These are phyloP conservation scores for Nephrotoma guestfalica DNA, from an alignment of 2,888 invertebrate genomes.

Conservation along the genomic window DNA sequence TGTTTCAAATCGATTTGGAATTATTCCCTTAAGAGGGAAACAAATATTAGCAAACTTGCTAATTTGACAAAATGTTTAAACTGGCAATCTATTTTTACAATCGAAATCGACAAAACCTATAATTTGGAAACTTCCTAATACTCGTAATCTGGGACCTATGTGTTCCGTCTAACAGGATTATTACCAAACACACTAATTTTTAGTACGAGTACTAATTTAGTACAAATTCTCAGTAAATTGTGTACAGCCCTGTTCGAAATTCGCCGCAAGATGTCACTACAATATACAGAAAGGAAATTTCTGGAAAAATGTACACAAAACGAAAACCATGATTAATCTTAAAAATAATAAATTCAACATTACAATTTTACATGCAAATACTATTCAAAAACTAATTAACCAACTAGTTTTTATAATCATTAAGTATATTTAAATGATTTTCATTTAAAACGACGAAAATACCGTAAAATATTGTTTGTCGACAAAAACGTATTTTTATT, in stretches of 20 bases:
- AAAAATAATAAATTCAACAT: neutral
- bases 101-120: too few relatives aligned
- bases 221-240: neutral
- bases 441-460: neutral
- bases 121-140: too few relatives aligned
- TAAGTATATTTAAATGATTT: neutral
- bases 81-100: too few relatives aligned
- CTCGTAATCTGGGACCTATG: too few relatives aligned
- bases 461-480: neutral
- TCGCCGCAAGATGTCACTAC: neutral
- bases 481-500: neutral
- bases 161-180: too few relatives aligned
- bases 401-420: neutral
- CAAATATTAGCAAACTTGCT: too few relatives aligned
- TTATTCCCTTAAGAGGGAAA: too few relatives aligned
- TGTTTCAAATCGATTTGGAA: too few relatives aligned
- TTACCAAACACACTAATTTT: too few relatives aligned
- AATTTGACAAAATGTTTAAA: too few relatives aligned
- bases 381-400: neutral
- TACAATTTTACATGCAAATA: neutral
- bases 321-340: neutral
- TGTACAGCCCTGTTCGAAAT: neutral
- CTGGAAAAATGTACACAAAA: neutral
- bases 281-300: neutral
- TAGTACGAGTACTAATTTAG: neutral